phyloP scores from a whole-genome alignment of 2,797 vertebrate species.

The Harpagifer antarcticus region DNA sequence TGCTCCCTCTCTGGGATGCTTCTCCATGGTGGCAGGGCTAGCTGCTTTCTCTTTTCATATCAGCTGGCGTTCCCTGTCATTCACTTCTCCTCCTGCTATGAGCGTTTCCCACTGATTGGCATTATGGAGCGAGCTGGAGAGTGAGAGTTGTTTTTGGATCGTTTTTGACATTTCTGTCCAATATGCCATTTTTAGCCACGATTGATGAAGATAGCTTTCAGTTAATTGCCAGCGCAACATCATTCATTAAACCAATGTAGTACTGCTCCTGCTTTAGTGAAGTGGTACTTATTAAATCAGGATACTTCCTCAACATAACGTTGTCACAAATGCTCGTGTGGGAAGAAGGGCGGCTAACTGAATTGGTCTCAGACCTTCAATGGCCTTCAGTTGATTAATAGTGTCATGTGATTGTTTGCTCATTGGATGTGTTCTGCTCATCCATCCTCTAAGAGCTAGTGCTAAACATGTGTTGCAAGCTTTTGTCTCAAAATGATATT shows the following conservation, averaged over 20 bases:
- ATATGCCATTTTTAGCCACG: conserved; percentile 19
- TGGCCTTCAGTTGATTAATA: conserved; percentile 10
- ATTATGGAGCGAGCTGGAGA: conserved; percentile 25
- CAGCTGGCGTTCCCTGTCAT: conserved; percentile 31
- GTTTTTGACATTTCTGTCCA: conserved; percentile 49
- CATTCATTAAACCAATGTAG: neutral
- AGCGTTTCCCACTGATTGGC: conserved; percentile 30
- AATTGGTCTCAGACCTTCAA: conserved; percentile 12
- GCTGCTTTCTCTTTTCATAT: conserved; percentile 37
- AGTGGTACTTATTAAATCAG: conserved; percentile 28
- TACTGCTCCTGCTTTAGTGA: conserved; percentile 14
- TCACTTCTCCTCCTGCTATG: conserved; percentile 46
- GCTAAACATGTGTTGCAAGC: neutral
- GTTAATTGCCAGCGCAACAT: conserved; percentile 2
- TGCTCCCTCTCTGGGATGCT: conserved; percentile 25
- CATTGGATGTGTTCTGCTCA: neutral
- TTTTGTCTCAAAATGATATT: neutral
- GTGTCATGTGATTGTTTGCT: neutral
- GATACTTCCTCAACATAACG: neutral
- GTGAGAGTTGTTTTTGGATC: conserved; percentile 17
- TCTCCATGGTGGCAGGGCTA: conserved; percentile 20
- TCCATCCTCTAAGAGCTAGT: neutral
- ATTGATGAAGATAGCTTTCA: conserved; percentile 11
- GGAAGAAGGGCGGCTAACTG: neutral
- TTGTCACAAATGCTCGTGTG: conserved; percentile 19